Evolutionary conservation across 2,797 vertebrate genomes (phyloP).

Genomic region (Dicrostonyx torquatus): DNA sequence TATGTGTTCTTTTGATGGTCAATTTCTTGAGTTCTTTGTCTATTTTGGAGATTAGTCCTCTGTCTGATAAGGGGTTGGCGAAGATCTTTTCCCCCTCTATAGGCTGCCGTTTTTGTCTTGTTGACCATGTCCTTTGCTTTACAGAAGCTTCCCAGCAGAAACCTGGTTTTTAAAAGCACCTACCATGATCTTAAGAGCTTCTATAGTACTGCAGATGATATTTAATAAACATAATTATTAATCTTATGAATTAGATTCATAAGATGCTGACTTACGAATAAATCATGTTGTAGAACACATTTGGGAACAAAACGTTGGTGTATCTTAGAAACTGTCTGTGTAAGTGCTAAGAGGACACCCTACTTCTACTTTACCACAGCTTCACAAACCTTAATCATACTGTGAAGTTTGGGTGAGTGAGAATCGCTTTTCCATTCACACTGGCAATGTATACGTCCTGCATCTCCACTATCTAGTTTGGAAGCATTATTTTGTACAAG

Average conservation of each 20-base stretch:
- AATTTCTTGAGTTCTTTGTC: too few relatives aligned
- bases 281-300: constrained; percentile 17
- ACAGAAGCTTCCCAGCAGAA: neutral
- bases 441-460: neutral
- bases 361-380: neutral
- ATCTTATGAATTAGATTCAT: constrained; percentile 25
- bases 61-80: too few relatives aligned
- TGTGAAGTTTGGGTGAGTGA: neutral
- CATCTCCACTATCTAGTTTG: neutral
- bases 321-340: neutral
- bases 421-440: neutral
- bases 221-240: constrained; percentile 55
- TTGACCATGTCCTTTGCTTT: too few relatives aligned
- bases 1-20: too few relatives aligned
- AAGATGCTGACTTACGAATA: constrained; percentile 49
- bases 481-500: neutral
- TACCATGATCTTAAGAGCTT: constrained; percentile 47
- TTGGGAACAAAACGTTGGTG: constrained; percentile 38
- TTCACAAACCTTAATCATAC: neutral
- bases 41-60: too few relatives aligned
- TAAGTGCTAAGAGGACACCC: neutral
- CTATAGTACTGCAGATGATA: constrained; percentile 9
- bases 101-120: too few relatives aligned
- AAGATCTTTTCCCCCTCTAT: too few relatives aligned
- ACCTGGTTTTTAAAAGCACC: constrained; percentile 36